Conservation (phyloP, 2,888 invertebrate genomes). For the Gortyna flavago region DNA sequence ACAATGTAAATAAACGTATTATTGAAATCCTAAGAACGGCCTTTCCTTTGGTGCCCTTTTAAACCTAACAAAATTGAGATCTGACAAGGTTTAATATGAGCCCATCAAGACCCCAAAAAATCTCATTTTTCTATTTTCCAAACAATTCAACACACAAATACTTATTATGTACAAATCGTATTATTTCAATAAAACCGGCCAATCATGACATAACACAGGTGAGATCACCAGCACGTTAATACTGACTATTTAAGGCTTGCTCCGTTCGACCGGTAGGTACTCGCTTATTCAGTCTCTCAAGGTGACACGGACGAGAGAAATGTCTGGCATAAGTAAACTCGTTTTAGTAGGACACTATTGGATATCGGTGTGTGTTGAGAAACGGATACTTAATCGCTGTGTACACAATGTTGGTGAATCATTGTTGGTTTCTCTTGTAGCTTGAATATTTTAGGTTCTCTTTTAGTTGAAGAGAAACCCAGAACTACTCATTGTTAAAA, state of each 20-base stretch:
- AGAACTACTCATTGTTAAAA: too few species aligned
- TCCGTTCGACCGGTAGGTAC: slow-evolving; percentile 31
- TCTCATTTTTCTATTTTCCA: too few species aligned
- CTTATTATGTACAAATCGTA: not conserved
- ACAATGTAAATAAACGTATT: too few species aligned
- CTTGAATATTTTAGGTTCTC: slow-evolving; percentile 7
- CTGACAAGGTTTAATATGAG: not conserved
- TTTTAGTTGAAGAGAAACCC: not conserved
- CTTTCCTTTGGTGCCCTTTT: not conserved
- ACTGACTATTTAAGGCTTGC: slow-evolving; percentile 59
- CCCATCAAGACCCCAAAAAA: not conserved
- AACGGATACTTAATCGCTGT: slow-evolving; percentile 19
- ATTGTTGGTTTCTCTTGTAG: slow-evolving; percentile 22
- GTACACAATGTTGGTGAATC: slow-evolving; percentile 29
- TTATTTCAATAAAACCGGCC: slow-evolving; percentile 39
- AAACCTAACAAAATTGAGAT: not conserved
- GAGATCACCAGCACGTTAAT: slow-evolving; percentile 59
- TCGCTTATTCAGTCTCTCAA: slow-evolving; percentile 54
- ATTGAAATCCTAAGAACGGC: too few species aligned
- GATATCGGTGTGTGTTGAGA: slow-evolving; percentile 23
- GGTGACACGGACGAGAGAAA: slow-evolving; percentile 59
- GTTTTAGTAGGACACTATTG: slow-evolving; percentile 40
- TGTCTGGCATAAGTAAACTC: slow-evolving; percentile 34
- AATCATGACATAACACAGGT: slow-evolving; percentile 61
- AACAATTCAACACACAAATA: not conserved